Conservation (phyloP, 1,140 invertebrate genomes). For the Oppia nitens region DNA sequence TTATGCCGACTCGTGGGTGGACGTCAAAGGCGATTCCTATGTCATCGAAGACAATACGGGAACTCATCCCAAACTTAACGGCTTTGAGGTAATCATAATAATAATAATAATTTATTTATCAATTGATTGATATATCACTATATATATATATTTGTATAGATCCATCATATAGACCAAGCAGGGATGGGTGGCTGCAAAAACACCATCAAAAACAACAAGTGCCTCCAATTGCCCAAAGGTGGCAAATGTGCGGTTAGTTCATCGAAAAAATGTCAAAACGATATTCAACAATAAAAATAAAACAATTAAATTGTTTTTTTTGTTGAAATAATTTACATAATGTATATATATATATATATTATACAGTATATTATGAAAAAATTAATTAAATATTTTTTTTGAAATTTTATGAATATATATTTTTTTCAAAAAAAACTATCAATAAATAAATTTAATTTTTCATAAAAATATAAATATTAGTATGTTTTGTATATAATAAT, state of each 20-base stretch:
- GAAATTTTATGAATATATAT: no score
- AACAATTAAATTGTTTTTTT: no score
- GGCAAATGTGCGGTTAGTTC: background rate
- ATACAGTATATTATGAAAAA: no score
- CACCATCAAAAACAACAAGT: background rate
- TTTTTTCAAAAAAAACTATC: no score
- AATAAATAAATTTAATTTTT: no score
- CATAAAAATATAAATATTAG: no score
- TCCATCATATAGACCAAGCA: background rate
- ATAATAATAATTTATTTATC: background rate
- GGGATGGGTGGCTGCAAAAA: background rate
- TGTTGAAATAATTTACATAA: no score
- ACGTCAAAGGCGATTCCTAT: background rate
- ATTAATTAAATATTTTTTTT: no score
- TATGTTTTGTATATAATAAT: no score
- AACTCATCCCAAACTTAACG: background rate
- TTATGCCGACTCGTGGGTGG: conserved; percentile 1
- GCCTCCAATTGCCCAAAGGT: background rate
- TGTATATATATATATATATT: no score
- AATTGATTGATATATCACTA: background rate
- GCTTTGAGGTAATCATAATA: background rate
- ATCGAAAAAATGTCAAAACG: background rate
- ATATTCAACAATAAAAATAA: background rate
- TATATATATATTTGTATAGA: background rate
- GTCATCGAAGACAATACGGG: conserved; percentile 1